Base-by-base conservation (phyloP, 1,140 invertebrate species). In the Aricia agestis region DNA sequence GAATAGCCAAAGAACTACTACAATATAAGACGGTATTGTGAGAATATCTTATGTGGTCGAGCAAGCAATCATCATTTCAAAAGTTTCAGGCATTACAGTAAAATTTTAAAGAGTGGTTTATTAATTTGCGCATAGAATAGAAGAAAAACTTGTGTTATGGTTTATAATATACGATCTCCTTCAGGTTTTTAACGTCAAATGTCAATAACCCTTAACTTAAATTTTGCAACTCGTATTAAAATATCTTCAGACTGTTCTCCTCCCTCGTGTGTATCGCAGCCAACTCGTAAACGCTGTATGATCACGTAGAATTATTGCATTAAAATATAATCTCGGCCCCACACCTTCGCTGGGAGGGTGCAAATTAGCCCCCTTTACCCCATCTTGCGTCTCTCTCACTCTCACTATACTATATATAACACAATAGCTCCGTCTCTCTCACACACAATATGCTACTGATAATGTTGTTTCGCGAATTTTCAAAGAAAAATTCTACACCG, bases 221-320 rank as follows among this genome's bases (percentile, higher is more conserved):
- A 25, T 25, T 25, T 25, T 25, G 25, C 25, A 36, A 36, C 36
- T 36, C 9, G 36, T 7, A 6, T 7, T 5, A 63, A 41, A 13
- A 67, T 70, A 75, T 75, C 76, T 77, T n/a, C 52, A 67, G 76
- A 79, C 69, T 25, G 19, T 68, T 75, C 65, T 31, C 32, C 31
- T 68, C 9, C 45, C 70, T 36, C 71, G 15, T 74, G 68, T 70
- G 68, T 58, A 71, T 7, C 67, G 6, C 70, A 57, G 32, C 57
- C 72, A 52, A 74, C 82, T 84, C 82, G 80, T 84, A 84, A 84
- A 84, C 81, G 81, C 75, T 76, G 78, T 81, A 84, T 84, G 81
- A 84, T 84, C 82, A 83, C 82, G 76, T 82, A 82, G 77, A 83
- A 84, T 81, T 84, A 84, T 84, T 82, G 78, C 76, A 84, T 84